Base-by-base conservation (phyloP, 2,888 invertebrate genomes). In the Danaus chrysippus region DNA sequence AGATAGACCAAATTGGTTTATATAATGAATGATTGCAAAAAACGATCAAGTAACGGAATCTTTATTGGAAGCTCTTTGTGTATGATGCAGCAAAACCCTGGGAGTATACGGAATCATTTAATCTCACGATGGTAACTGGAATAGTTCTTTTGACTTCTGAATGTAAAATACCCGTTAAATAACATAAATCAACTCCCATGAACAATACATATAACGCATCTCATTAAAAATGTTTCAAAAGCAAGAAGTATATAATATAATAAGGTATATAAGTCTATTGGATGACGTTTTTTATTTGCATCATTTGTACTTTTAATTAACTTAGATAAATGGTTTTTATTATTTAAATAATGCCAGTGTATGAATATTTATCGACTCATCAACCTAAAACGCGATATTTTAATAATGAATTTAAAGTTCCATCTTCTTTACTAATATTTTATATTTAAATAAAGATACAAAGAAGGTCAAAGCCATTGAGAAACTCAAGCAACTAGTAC, bases 51-150 rank as follows among this genome's bases (percentile, higher is more conserved):
- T 70, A 74, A 71, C 71, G 71, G 74, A 63, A 63, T 70, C 67
- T 70, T 75, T 69, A 69, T 74, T 71, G 74, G 62, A 59, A 44
- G 55, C 59, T 66, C 66, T 70, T 71, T 72, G 73, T 73, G 68
- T 70, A 62, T 61, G 60, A 52, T 63, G 66, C 63, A 56, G 69
- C 67, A 76, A 80, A 82, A 80, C 78, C 65, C 64, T 74, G 68
- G 67, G 68, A 71, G 68, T 63, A 73, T 71, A 71, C 66, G 73
- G 73, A 76, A 72, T 71, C 71, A 67, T 75, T 70, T 41, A 73
- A 68, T 85, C 86, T 79, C 87, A 87, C 86, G 87, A 78, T 79
- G 78, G 79, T 83, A 74, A 73, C 67, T 73, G 70, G 66, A 66
- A 64, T 67, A 76, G 72, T 72, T 68, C 71, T 69, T 73, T 73